Percentiles rank a stretch among this genome's conserved stretches.
phyloP scores from a whole-genome alignment of 2,888 invertebrate genomes.

The Plebejus argus region DNA sequence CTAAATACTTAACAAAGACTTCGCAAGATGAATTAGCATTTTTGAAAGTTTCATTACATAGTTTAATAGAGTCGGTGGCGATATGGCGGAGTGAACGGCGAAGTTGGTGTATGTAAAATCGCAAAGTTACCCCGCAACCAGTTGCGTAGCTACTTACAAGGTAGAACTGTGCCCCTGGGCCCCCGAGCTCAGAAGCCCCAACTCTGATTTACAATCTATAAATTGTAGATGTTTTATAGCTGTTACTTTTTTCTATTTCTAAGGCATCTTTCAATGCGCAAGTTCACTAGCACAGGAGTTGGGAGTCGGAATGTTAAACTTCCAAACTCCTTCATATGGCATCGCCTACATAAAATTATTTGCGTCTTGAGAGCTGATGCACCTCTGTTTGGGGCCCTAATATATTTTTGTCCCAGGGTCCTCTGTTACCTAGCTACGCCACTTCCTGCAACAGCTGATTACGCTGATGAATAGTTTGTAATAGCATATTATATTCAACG shows the following conservation, averaged over 20 bases:
- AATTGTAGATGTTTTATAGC: not conserved
- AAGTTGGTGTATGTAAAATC: slow-evolving; percentile 40
- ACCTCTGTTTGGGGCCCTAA: not conserved
- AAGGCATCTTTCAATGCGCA: too few relatives aligned
- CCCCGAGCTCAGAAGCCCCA: not conserved
- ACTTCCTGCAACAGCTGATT: slow-evolving; percentile 42
- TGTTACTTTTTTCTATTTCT: too few relatives aligned
- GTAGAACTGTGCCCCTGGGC: not conserved
- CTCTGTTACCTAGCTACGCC: not conserved
- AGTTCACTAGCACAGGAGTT: too few relatives aligned
- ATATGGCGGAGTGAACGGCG: not conserved
- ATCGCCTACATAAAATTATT: too few relatives aligned
- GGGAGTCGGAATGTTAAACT: too few relatives aligned
- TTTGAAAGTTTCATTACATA: slow-evolving; percentile 26
- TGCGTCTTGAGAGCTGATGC: too few relatives aligned
- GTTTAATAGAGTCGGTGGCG: slow-evolving; percentile 19
- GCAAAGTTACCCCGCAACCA: slow-evolving; percentile 45
- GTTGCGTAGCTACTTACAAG: not conserved
- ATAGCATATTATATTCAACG: slow-evolving; percentile 40
- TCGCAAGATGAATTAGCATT: slow-evolving; percentile 18
- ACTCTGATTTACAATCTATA: too few relatives aligned
- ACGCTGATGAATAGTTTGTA: slow-evolving; percentile 39
- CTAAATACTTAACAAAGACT: not conserved
- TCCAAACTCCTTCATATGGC: too few relatives aligned
- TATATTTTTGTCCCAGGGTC: not conserved